Evolutionary conservation across 2,113 vertebrate genomes (phyloP), one percentile per base, ranked within the genome.

Genomic region (Crocuta crocuta): DNA sequence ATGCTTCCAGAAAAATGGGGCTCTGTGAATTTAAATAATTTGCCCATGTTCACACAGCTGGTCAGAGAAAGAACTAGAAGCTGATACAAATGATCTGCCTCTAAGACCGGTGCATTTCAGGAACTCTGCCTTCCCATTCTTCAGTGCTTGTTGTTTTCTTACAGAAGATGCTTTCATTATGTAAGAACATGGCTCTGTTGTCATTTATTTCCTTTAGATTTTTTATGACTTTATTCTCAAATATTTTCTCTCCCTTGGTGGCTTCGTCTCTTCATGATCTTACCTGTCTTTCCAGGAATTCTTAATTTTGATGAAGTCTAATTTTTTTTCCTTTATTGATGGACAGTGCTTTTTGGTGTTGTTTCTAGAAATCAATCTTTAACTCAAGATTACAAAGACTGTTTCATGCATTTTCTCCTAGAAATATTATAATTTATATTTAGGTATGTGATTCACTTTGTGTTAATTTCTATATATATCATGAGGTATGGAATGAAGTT

Each of bases 161-260:
- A 33, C 15, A 43, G 28, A 79, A 70, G 73, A 45, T 73, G 53
- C 73, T 8, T 61, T 61, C 58, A 61, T 0, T 61, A 3, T 70
- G 0, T 73, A 35, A 79, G 53, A 73, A 53, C 68, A 80, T 95
- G 71, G 28, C 45, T 71, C 23, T 81, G 28, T 82, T 85, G 28
- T 94, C 88, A 88, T 90, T 58, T 70, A 76, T 84, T 87, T 94
- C 89, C 12, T 86, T 85, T 71, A 50, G 17, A 48, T 83, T 92
- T 87, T 86, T 84, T 83, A 86, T 83, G 87, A 35, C n/a, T 96
- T 86, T 82, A 92, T 95, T 97, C 93, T 92, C 58, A 76, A 50
- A 90, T 89, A 84, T 65, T 94, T 94, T 89, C 7, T 83, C n/a
- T 53, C 76, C 35, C 1, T 71, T 15, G 0, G 50, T 97, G 74